phyloP scores from a whole-genome alignment of 64 coral and sea anemone genomes.

The Pocillopora verrucosa region DNA sequence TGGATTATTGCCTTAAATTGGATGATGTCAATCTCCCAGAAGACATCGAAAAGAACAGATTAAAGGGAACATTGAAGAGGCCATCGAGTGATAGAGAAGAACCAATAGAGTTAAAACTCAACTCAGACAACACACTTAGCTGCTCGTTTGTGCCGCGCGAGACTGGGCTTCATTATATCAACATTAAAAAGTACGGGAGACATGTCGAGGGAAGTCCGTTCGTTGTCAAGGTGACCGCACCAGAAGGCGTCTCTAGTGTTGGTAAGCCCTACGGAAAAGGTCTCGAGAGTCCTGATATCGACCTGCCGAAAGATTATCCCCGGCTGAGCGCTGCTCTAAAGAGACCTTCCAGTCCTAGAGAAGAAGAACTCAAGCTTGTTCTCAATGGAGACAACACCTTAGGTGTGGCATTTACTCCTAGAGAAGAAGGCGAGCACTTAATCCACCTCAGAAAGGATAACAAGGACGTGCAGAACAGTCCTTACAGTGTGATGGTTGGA shows the following conservation, averaged over 20 bases:
- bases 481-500: constrained; percentile 88
- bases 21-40: constrained; percentile 83
- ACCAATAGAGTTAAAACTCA: constrained; percentile 85
- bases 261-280: constrained; percentile 90
- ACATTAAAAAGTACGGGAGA: constrained; percentile 85
- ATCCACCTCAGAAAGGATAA: constrained; percentile 85
- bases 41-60: constrained; percentile 73
- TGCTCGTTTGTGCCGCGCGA: constrained; percentile 93
- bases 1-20: constrained; percentile 91
- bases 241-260: constrained; percentile 82
- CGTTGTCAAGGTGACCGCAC: constrained; percentile 90
- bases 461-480: constrained; percentile 70
- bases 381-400: constrained; percentile 95
- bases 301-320: constrained; percentile 74
- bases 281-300: constrained; percentile 84
- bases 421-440: constrained; percentile 89
- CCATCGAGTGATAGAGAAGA: constrained; percentile 93
- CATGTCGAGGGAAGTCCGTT: constrained; percentile 95
- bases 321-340: constrained; percentile 81
- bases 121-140: constrained; percentile 91
- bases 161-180: constrained; percentile 87
- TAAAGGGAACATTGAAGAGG: constrained; percentile 92
- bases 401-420: constrained; percentile 85
- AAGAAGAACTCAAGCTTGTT: constrained; percentile 85
- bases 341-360: constrained; percentile 74